Evolutionary conservation across 2,888 invertebrate species (phyloP).

Genomic region (Archips crataeganus): DNA sequence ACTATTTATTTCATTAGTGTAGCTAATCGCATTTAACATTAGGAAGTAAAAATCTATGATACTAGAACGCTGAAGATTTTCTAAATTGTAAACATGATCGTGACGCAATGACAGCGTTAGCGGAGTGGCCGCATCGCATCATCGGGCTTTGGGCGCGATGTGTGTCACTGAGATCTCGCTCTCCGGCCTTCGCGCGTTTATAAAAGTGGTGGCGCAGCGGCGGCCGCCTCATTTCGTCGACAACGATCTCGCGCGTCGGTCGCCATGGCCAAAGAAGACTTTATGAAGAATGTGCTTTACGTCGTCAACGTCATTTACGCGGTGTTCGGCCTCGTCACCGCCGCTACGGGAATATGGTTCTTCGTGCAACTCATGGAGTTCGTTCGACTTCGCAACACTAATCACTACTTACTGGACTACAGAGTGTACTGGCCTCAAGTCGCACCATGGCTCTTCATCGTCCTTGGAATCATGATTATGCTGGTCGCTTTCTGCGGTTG

Average conservation of each 20-base stretch:
- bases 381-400: conserved; percentile 74
- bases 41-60: conserved; percentile 16
- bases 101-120: conserved; percentile 37
- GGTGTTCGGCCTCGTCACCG: conserved; percentile 75
- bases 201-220: conserved; percentile 71
- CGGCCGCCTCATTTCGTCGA: conserved; percentile 73
- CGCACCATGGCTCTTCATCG: conserved; percentile 81
- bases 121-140: conserved; percentile 25
- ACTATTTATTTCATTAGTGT: conserved; percentile 40
- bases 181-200: conserved; percentile 63
- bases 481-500: conserved; percentile 77
- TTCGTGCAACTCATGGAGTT: conserved; percentile 80
- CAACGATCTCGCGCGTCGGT: conserved; percentile 56
- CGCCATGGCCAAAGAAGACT: conserved; percentile 75
- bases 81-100: conserved; percentile 10
- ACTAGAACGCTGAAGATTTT: conserved; percentile 8
- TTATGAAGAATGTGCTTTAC: conserved; percentile 74
- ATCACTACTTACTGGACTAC: conserved; percentile 80
- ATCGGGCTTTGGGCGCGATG: conserved; percentile 28
- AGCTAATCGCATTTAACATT: conserved; percentile 37
- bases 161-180: conserved; percentile 50
- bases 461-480: conserved; percentile 74
- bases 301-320: conserved; percentile 77
- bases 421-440: conserved; percentile 81
- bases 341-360: conserved; percentile 81